Evolutionary conservation across 2,797 vertebrate species (phyloP).

Genomic region (Pogonophryne albipinna): DNA sequence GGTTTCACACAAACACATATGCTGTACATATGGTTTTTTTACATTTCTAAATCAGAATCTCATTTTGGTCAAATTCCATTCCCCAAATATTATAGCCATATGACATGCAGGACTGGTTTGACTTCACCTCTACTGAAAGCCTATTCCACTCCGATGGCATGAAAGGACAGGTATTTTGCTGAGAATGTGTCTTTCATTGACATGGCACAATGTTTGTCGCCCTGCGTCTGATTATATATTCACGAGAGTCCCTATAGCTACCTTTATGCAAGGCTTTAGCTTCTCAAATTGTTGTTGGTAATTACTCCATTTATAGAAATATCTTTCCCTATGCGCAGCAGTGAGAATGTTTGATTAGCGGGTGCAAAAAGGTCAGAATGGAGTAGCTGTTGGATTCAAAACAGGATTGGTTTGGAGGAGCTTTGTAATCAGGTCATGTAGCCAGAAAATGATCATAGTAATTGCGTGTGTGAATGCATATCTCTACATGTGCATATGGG

Average conservation of each 20-base stretch:
- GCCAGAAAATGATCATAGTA: constrained; percentile 71
- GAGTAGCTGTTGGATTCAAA: constrained; percentile 37
- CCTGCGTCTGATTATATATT: background rate
- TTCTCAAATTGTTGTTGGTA: constrained; percentile 68
- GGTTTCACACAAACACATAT: background rate
- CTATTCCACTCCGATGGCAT: background rate
- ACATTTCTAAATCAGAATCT: background rate
- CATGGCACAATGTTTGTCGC: background rate
- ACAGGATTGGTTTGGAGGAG: constrained; percentile 32
- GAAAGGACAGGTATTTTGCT: background rate
- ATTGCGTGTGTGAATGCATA: constrained; percentile 57
- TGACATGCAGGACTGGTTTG: background rate
- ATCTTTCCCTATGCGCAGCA: constrained; percentile 45
- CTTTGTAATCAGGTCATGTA: constrained; percentile 69
- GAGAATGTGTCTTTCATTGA: background rate
- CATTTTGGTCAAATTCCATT: background rate
- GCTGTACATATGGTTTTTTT: background rate
- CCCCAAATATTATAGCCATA: background rate
- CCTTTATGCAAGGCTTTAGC: constrained; percentile 53
- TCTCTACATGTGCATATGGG: constrained; percentile 28
- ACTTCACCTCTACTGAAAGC: background rate
- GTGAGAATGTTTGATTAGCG: constrained; percentile 67
- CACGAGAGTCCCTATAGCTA: constrained; percentile 15
- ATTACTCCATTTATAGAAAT: constrained; percentile 71
- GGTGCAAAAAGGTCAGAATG: constrained; percentile 66